phyloP scores from a whole-genome alignment of 2,888 invertebrate genomes.

The Hylaea fasciaria region DNA sequence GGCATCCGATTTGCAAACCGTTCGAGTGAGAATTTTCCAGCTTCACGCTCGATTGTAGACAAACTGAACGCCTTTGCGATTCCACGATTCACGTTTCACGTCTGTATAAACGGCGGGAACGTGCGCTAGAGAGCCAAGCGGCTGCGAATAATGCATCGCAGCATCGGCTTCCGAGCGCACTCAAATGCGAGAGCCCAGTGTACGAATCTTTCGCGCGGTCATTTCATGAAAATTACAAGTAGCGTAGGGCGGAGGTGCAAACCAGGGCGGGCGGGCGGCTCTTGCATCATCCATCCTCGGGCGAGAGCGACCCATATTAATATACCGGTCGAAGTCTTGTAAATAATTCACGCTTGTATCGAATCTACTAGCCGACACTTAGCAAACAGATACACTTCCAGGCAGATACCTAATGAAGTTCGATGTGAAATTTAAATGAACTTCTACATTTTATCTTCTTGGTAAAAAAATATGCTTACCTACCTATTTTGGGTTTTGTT shows the following conservation, averaged over 20 bases:
- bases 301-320: constrained; percentile 11
- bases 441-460: too few species aligned
- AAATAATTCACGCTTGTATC: constrained; percentile 18
- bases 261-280: neutral
- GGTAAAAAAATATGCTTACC: too few species aligned
- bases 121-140: constrained; percentile 19
- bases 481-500: too few species aligned
- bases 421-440: too few species aligned
- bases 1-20: constrained; percentile 44
- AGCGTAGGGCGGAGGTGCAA: neutral
- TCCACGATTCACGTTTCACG: constrained; percentile 33
- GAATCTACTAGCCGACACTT: constrained; percentile 1
- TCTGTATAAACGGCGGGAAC: constrained; percentile 42
- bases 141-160: constrained; percentile 40
- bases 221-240: constrained; percentile 30
- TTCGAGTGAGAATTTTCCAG: constrained; percentile 36
- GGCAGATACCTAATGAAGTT: too few species aligned
- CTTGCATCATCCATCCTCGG: constrained; percentile 11
- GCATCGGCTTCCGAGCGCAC: constrained; percentile 1
- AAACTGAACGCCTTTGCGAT: constrained; percentile 42
- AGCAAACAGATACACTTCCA: neutral
- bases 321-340: constrained; percentile 8
- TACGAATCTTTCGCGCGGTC: constrained; percentile 9
- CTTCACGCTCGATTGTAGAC: constrained; percentile 44
- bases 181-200: constrained; percentile 5